Base-by-base conservation (phyloP, 2,797 vertebrate genomes). In the Gallinago nigripennis region DNA sequence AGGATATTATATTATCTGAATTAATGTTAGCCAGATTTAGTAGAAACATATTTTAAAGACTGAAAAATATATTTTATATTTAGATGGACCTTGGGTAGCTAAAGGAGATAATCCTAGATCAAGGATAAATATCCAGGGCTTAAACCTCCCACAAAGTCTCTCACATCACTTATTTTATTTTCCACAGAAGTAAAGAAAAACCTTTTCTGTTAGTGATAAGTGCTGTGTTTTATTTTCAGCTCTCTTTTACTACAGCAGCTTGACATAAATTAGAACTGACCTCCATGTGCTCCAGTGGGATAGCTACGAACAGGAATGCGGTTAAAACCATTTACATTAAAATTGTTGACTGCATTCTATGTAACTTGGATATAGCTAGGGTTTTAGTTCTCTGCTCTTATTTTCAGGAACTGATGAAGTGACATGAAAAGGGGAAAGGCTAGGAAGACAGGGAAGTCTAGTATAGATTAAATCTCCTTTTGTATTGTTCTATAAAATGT, bases 261-360 rank as follows among this genome's bases (percentile, higher is more conserved):
- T 94, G 89, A 94, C 80, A 70, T 64, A 92, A 91, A 94, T 94
- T 92, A 86, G 57, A 91, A 85, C 45, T 85, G 79, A 95, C 53
- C 50, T 90, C 25, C 33, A 60, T 17, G 23, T 75, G 61, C 71
- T 91, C 69, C 85, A 75, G 56, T 73, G 79, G 82, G 79, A 92
- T 45, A 73, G 18, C 73, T 90, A 65, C 57, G 43, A 71, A 87
- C 25, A 76, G 8, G 41, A 94, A 90, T 78, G 61, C 71, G 57
- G 30, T 94, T 86, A 53, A 89, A 94, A 68, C 33, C 6, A 56
- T 65, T 92, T 73, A 66, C 25, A 66, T 48, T 66, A 87, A 85
- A 90, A 80, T 63, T 91, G 23, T 31, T 24, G 66, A 41, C 37
- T 89, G 28, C 23, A 33, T 87, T 89, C 23, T 57, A 41, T 87